Evolutionary conservation across 2,113 vertebrate species (phyloP), one percentile per base, ranked within the genome.

Genomic region (Conger conger): DNA sequence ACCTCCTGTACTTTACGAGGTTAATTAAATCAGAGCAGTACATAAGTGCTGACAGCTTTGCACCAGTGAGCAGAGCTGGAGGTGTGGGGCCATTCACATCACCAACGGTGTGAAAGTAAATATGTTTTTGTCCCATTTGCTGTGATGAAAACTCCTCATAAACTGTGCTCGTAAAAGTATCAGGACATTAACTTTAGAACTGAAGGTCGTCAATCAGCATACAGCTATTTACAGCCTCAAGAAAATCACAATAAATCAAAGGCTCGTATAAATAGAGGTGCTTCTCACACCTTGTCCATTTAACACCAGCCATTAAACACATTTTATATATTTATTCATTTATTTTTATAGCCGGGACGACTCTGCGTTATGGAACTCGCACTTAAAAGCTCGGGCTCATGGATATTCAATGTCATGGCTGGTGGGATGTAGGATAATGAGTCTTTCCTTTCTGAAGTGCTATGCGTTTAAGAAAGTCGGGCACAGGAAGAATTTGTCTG

Each of bases 191-290:
- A 79, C 57, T 27, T 81, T 85, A 85, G 45, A 81, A 50, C 40
- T 68, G 84, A 85, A 85, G 84, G 84, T 81, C 78, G 30, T 85
- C 84, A 81, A 81, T 85, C 84, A 81, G 60, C 1, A 37, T 76
- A 15, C 45, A 30, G 37, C 79, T 76, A 81, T 76, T 85, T 81
- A 85, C 40, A 9, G 54, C 36, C 78, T n/a, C 33, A n/a, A n/a
- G 60, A 57, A 85, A 63, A 85, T 76, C 20, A 9, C 73, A 9
- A 81, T 85, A 85, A 85, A 85, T 85, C 79, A 81, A 35, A 35
- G 57, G 42, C 84, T 81, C 78, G 16, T 81, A 85, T 85, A 80
- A 40, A 80, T n/a, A 60, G 18, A 35, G 57, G 84, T 68, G 18
- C 40, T 85, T 60, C 84, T 81, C 78, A 81, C 79, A 85, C 57